Percentiles rank a stretch among this genome's conserved stretches.
Conservation (phyloP, 2,888 invertebrate species). For the Theodoxus fluviatilis region DNA sequence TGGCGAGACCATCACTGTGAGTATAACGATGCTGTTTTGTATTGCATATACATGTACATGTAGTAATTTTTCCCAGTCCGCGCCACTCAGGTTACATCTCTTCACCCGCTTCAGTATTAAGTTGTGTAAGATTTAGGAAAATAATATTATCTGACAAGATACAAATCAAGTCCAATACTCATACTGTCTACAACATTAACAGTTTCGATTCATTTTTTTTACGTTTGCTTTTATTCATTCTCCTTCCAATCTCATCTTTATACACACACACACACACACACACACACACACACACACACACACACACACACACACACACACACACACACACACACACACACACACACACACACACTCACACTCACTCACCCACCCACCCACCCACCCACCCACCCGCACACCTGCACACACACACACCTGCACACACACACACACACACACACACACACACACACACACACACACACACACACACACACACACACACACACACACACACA, state of each 20-base stretch:
- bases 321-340: constrained; percentile 21
- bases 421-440: constrained; percentile 7
- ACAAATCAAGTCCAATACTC: too few relatives aligned
- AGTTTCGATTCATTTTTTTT: too few relatives aligned
- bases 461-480: neutral
- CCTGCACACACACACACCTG: constrained; percentile 13
- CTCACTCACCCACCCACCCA: constrained; percentile 14
- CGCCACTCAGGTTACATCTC: too few relatives aligned
- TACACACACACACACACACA: constrained; percentile 17
- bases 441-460: constrained; percentile 14
- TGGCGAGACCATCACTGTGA: too few relatives aligned
- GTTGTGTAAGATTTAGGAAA: too few relatives aligned
- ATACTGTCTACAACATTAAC: too few relatives aligned
- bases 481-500: neutral
- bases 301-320: constrained; percentile 20
- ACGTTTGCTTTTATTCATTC: too few relatives aligned
- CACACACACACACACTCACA: constrained; percentile 21
- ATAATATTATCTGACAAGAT: too few relatives aligned
- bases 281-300: constrained; percentile 20
- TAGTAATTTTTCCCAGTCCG: too few relatives aligned
- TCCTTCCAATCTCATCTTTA: neutral
- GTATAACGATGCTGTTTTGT: too few relatives aligned
- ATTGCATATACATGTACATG: too few relatives aligned
- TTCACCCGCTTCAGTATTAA: too few relatives aligned
- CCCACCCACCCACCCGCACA: neutral